Percentiles rank a stretch among this genome's conserved stretches.
Conservation (phyloP, 92 coral and sea anemone genomes). For the Epizoanthus ramosus region DNA sequence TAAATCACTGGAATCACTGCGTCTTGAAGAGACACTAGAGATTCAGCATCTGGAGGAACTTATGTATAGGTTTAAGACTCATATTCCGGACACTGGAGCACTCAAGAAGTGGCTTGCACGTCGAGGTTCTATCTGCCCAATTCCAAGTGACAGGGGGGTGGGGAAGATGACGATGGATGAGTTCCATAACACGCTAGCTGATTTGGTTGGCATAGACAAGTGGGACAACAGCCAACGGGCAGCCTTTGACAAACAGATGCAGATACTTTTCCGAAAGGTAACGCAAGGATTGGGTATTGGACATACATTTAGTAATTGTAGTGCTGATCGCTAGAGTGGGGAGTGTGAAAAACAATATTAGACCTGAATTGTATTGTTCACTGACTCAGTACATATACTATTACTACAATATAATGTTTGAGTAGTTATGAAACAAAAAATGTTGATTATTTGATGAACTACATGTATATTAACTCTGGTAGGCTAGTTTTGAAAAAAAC, state of each 20-base stretch:
- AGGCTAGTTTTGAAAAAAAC: too few species aligned
- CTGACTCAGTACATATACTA: too few species aligned
- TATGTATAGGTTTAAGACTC: constrained; percentile 85
- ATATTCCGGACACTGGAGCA: constrained; percentile 67
- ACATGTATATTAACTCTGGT: too few species aligned
- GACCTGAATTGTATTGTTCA: too few species aligned
- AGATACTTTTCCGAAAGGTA: constrained; percentile 83
- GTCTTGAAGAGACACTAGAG: constrained; percentile 85
- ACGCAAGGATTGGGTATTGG: neutral
- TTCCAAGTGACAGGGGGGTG: constrained; percentile 41
- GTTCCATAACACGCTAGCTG: constrained; percentile 77
- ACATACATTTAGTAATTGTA: too few species aligned
- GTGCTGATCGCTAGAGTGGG: too few species aligned
- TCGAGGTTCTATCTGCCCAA: constrained; percentile 53
- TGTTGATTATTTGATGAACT: too few species aligned
- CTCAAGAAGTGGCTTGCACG: constrained; percentile 78
- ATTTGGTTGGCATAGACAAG: constrained; percentile 72
- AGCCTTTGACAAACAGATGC: constrained; percentile 78
- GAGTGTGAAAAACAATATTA: too few species aligned
- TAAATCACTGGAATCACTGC: constrained; percentile 74
- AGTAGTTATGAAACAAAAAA: too few species aligned
- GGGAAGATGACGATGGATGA: constrained; percentile 90
- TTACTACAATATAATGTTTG: too few species aligned
- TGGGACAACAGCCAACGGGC: constrained; percentile 72
- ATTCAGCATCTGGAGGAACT: constrained; percentile 81